phyloP scores from a whole-genome alignment of 2,113 vertebrate genomes.

The Microtus pennsylvanicus region DNA sequence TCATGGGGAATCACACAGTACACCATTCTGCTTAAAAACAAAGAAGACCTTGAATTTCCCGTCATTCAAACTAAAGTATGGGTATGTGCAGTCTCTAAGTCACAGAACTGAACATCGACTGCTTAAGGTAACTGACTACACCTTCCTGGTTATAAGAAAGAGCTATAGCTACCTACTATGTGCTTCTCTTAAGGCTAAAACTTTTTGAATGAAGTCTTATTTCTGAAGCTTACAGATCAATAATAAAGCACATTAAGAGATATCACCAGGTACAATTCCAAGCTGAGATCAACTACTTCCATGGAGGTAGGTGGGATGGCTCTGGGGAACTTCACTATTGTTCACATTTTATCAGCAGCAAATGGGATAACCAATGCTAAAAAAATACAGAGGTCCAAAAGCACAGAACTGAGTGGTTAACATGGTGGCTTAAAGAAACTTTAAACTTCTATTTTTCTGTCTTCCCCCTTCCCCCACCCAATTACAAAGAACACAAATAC shows the following conservation, averaged over 20 bases:
- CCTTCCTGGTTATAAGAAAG: background rate
- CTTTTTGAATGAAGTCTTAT: background rate
- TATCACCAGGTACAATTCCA: background rate
- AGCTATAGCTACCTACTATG: background rate
- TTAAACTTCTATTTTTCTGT: background rate
- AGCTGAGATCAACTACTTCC: background rate
- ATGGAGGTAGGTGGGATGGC: background rate
- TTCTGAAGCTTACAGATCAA: background rate
- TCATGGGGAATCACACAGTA: background rate
- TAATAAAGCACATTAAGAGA: background rate
- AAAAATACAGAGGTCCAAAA: constrained; percentile 20
- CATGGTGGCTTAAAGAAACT: background rate
- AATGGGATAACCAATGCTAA: background rate
- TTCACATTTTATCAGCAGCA: background rate
- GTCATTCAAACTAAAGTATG: background rate
- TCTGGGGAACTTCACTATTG: background rate
- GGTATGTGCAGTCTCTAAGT: background rate
- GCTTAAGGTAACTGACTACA: background rate
- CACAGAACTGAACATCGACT: background rate
- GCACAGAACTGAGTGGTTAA: background rate
- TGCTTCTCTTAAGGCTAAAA: background rate
- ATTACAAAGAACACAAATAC: constrained; percentile 18
- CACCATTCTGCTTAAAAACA: background rate
- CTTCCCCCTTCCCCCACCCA: background rate
- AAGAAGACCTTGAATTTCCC: background rate